phyloP scores from a whole-genome alignment of 2,113 vertebrate species.

The Labeo rohita region DNA sequence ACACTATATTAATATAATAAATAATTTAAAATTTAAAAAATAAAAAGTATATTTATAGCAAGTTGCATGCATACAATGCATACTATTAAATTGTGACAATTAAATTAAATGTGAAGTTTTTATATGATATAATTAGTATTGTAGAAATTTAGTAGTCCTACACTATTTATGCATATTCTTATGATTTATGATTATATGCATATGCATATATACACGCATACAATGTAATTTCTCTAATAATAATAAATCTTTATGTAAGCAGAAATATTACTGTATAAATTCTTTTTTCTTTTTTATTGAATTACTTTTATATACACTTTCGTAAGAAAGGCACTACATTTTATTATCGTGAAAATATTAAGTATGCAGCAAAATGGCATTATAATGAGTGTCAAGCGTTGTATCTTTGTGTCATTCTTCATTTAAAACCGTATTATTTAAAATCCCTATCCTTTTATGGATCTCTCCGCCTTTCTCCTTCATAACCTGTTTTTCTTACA shows the following conservation, averaged over 20 bases:
- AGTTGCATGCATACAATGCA: conserved; percentile 57
- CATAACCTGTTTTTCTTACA: conserved; percentile 41
- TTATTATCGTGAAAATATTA: background rate
- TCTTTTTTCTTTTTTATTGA: background rate
- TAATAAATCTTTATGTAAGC: no score
- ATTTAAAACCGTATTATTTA: conserved; percentile 18
- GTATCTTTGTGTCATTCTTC: background rate
- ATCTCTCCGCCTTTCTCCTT: background rate
- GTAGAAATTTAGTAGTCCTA: no score
- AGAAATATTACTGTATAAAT: no score
- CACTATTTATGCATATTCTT: background rate
- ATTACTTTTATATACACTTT: background rate
- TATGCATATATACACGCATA: background rate
- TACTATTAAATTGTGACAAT: no score
- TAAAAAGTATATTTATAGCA: conserved; percentile 35
- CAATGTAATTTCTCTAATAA: no score
- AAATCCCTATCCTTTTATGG: background rate
- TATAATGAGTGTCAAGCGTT: conserved; percentile 20
- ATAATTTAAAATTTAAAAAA: no score
- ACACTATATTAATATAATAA: no score
- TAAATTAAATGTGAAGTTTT: no score
- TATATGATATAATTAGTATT: no score
- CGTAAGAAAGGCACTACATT: background rate
- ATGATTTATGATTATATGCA: background rate
- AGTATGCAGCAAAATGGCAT: conserved; percentile 49